Evolutionary conservation across 1,140 invertebrate genomes (phyloP), one percentile per base, ranked within the genome.

Genomic region (Oreohelix idahoensis): DNA sequence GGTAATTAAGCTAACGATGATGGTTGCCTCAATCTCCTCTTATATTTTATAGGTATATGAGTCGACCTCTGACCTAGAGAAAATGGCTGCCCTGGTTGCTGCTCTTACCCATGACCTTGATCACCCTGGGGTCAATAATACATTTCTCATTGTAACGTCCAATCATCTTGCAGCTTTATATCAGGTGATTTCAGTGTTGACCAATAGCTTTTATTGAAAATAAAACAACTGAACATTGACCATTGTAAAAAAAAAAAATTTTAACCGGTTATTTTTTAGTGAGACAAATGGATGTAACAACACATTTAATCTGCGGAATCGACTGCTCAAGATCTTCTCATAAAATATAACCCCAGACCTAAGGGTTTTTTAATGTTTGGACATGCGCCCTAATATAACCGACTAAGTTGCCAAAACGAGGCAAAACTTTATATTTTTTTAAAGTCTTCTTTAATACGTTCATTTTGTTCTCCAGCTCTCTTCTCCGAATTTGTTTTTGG

Each of bases 81-180:
- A 96, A 84, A 95, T 98, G 95, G 96, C 96, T 35, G 96, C 97
- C 1, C 93, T 99, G 42, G 94, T 98, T 80, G 97, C 97, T 13
- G 97, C 97, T 35, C 96, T 98, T 63, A 95, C 96, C 42, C 97
- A 99, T 90, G 97, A 99, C 93, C 93, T 98, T 86, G 97, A 98
- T 91, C 97, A 98, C 94, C 97, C 97, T 10, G 97, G 97, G 39
- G 96, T 97, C 36, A 98, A 97, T 94, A 97, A 98, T 92, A 95
- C 96, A 78, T 98, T 98, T 93, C 94, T 98, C 29, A 96, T 97
- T 75, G 96, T 96, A 63, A 98, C 97, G 38, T 96, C 96, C 84
- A 97, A 97, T 93, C 96, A 97, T 93, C 93, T 98, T 79, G 96
- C 97, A 42, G 94, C 95, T 79, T 94, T 98, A 29, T 98, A 98